Percentiles rank a stretch among this genome's conserved stretches.
Evolutionary conservation across 2,797 vertebrate genomes (phyloP).

Genomic region (Oryzias dopingdopingensis): DNA sequence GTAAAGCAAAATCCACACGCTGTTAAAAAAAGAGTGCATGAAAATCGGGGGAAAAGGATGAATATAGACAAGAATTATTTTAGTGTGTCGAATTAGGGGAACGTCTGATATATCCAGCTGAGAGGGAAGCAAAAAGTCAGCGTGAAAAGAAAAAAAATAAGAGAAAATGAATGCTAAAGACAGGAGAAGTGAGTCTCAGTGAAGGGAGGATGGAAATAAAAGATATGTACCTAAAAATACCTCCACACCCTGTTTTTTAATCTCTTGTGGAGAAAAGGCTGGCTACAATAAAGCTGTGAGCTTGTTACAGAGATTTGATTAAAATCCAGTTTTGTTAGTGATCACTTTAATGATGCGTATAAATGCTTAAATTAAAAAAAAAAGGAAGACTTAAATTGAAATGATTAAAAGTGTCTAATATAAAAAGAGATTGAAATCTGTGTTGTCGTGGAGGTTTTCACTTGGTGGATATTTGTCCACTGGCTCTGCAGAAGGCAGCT

Average conservation of each 20-base stretch:
- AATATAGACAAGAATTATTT: constrained; percentile 73
- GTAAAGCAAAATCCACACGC: constrained; percentile 67
- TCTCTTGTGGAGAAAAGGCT: constrained; percentile 41
- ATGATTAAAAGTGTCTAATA: no score
- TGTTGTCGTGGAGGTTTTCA: no score
- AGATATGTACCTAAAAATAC: constrained; percentile 67
- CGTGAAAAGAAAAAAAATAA: constrained; percentile 50
- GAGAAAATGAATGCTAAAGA: constrained; percentile 63
- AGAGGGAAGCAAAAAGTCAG: constrained; percentile 56
- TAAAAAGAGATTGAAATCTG: no score
- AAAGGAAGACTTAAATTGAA: no score
- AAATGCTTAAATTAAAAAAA: no score
- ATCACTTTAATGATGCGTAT: constrained; percentile 15
- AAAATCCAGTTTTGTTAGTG: constrained; percentile 39
- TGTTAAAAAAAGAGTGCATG: constrained; percentile 63
- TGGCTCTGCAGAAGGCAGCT: neutral
- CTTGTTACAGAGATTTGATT: constrained; percentile 60
- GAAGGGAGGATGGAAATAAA: constrained; percentile 50
- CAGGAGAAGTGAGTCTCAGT: constrained; percentile 58
- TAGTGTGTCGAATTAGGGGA: constrained; percentile 73
- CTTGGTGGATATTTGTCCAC: constrained; percentile 7
- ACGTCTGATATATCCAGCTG: constrained; percentile 70
- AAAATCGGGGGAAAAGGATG: constrained; percentile 70
- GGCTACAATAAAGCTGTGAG: constrained; percentile 56
- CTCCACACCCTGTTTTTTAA: constrained; percentile 45